Evolutionary conservation across 1,140 invertebrate genomes (phyloP).

Genomic region (Drosophila tristis): DNA sequence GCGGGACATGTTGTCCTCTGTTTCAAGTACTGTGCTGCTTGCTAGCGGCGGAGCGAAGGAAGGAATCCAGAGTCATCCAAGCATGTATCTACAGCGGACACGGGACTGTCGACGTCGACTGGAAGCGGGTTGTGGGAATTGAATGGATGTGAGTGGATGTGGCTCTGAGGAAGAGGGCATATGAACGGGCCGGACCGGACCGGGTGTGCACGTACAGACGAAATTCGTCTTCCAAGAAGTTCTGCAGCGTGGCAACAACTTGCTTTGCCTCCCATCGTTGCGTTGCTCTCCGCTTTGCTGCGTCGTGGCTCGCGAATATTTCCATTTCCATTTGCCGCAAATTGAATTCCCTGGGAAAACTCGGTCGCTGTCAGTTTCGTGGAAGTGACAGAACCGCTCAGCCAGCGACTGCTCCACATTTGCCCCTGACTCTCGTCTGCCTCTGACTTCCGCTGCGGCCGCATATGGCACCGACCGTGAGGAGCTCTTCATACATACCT

Average conservation of each 20-base stretch:
- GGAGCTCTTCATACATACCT: slow-evolving; percentile 16
- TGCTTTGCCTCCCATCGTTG: slow-evolving; percentile 16
- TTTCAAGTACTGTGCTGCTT: slow-evolving; percentile 52
- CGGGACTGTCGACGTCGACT: not conserved
- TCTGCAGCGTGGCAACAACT: slow-evolving; percentile 29
- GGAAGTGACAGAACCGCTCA: slow-evolving; percentile 48
- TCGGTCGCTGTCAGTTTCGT: slow-evolving; percentile 47
- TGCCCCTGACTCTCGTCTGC: slow-evolving; percentile 24
- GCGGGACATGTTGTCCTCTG: slow-evolving; percentile 58
- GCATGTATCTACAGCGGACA: slow-evolving; percentile 53
- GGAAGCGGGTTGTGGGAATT: not conserved
- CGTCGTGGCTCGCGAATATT: slow-evolving; percentile 61
- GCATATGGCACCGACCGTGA: slow-evolving; percentile 25
- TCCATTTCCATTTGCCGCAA: slow-evolving; percentile 62
- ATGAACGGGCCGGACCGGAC: slow-evolving; percentile 26
- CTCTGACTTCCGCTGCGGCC: slow-evolving; percentile 56
- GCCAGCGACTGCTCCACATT: slow-evolving; percentile 67
- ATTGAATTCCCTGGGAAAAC: slow-evolving; percentile 69
- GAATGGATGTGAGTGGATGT: slow-evolving; percentile 9
- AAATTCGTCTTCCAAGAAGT: slow-evolving; percentile 67
- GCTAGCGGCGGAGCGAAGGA: slow-evolving; percentile 32
- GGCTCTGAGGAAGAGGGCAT: slow-evolving; percentile 7
- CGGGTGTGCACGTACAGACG: slow-evolving; percentile 49
- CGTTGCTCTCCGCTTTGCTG: slow-evolving; percentile 17
- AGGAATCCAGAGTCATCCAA: slow-evolving; percentile 63